Conservation (phyloP, 2,797 vertebrate species). For the Centropyge bicolor region DNA sequence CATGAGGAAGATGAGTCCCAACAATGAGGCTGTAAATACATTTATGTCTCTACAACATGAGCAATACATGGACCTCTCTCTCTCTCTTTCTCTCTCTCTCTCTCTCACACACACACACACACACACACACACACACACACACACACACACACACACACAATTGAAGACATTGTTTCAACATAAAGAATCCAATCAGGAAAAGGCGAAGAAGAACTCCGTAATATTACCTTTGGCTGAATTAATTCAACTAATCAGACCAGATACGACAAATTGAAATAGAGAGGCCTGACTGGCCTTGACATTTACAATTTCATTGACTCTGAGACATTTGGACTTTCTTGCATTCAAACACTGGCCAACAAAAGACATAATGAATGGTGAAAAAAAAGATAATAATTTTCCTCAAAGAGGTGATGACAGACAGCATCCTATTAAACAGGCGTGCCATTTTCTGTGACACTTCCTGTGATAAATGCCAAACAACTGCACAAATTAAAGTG, state of each 20-base stretch:
- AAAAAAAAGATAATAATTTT: slow-evolving; percentile 25
- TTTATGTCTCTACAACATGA: too few relatives aligned
- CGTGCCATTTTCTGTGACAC: slow-evolving; percentile 12
- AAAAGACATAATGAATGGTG: slow-evolving; percentile 17
- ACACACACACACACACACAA: not conserved
- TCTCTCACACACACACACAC: not conserved
- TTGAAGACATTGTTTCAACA: slow-evolving; percentile 11
- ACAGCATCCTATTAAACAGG: slow-evolving; percentile 6
- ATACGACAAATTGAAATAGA: slow-evolving; percentile 44
- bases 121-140: not conserved
- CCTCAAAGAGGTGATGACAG: slow-evolving; percentile 19
- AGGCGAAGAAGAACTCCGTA: slow-evolving; percentile 34
- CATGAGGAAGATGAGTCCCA: too few relatives aligned
- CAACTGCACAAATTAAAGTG: slow-evolving; percentile 10
- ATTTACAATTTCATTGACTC: slow-evolving; percentile 64
- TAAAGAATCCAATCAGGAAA: slow-evolving; percentile 38
- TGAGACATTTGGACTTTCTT: slow-evolving; percentile 30
- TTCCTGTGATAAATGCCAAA: slow-evolving; percentile 37
- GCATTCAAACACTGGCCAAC: slow-evolving; percentile 19
- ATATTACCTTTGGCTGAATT: slow-evolving; percentile 49
- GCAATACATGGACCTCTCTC: too few relatives aligned
- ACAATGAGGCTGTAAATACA: too few relatives aligned
- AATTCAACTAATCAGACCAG: slow-evolving; percentile 57
- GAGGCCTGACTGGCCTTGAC: slow-evolving; percentile 53
- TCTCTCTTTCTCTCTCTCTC: too few relatives aligned